These are phyloP conservation scores for Brachylomia viminalis DNA, from an alignment of 2,888 invertebrate genomes.

Conservation along the genomic window DNA sequence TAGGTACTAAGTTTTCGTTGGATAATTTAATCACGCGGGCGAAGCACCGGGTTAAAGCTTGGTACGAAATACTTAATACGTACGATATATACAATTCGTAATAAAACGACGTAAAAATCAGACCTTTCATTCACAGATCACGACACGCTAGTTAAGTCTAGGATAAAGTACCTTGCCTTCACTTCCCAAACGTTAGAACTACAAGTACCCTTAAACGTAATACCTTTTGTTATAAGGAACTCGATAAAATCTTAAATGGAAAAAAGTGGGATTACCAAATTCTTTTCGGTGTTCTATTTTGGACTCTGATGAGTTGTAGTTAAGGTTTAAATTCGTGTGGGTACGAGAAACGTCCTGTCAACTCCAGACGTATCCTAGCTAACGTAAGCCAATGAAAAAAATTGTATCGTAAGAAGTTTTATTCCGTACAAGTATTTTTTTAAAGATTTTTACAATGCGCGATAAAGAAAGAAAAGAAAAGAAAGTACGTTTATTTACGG, in stretches of 20 bases:
- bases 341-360: constrained; percentile 56
- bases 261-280: constrained; percentile 58
- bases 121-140: constrained; percentile 16
- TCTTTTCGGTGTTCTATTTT: constrained; percentile 4
- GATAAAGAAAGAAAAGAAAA: too few species aligned
- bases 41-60: too few species aligned
- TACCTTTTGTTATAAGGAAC: constrained; percentile 59
- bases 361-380: constrained; percentile 63
- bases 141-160: constrained; percentile 14
- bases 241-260: constrained; percentile 66
- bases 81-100: too few species aligned
- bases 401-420: constrained; percentile 44
- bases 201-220: constrained; percentile 55
- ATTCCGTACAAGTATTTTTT: constrained; percentile 26
- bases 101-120: not conserved
- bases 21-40: too few species aligned
- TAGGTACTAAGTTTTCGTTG: too few species aligned
- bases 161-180: constrained; percentile 33
- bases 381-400: constrained; percentile 35
- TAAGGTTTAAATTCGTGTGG: constrained; percentile 50
- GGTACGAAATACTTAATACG: too few species aligned
- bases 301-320: not conserved
- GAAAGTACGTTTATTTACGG: too few species aligned
- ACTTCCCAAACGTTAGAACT: constrained; percentile 44
- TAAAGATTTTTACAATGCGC: too few species aligned